These are phyloP conservation scores for Herpailurus yagouaroundi DNA, from an alignment of 2,113 vertebrate genomes.

Conservation along the genomic window DNA sequence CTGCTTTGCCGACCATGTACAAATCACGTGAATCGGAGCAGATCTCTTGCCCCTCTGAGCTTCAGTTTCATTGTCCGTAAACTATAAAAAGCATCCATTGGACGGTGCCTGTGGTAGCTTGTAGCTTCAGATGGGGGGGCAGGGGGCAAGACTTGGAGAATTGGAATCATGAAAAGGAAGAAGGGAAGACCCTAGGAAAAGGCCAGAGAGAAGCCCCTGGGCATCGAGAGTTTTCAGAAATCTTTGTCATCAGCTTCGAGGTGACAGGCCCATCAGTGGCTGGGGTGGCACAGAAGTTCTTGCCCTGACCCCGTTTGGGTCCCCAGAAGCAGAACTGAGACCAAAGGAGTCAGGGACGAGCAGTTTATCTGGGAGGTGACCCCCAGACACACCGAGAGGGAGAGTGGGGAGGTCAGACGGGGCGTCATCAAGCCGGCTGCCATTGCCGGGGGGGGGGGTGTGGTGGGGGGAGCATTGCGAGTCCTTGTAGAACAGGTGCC, in stretches of 20 bases:
- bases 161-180: background rate
- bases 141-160: background rate
- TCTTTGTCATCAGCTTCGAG: background rate
- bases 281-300: background rate
- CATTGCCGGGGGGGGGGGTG: too few species aligned
- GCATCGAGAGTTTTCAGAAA: background rate
- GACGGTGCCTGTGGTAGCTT: background rate
- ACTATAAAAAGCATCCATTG: background rate
- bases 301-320: background rate
- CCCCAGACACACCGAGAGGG: background rate
- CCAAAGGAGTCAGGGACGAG: background rate
- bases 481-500: background rate
- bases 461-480: background rate
- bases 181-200: background rate
- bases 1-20: background rate
- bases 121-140: background rate
- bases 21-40: background rate
- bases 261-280: background rate
- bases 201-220: background rate
- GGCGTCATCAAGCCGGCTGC: background rate
- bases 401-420: background rate
- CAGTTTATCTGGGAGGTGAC: background rate
- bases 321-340: slow-evolving; percentile 4
- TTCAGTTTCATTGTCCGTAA: background rate
- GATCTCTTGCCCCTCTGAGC: background rate